phyloP scores from a whole-genome alignment of 1,140 invertebrate genomes.

The Contarinia nasturtii region DNA sequence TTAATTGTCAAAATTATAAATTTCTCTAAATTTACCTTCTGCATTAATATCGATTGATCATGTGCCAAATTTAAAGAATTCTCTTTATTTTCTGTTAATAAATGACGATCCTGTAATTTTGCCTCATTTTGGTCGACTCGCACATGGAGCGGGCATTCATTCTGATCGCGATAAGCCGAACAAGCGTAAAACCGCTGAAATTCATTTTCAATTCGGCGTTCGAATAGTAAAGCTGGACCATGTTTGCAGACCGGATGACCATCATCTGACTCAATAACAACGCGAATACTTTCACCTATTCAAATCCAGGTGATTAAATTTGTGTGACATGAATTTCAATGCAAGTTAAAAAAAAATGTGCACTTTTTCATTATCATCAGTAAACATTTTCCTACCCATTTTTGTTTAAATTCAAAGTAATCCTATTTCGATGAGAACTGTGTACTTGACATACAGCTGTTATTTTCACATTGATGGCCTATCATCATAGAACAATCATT shows the following conservation, averaged over 20 bases:
- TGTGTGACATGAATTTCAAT: no score
- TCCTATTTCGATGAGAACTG: no score
- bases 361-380: no score
- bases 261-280: slow-evolving; percentile 23
- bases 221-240: slow-evolving; percentile 53
- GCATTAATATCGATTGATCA: slow-evolving; percentile 26
- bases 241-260: slow-evolving; percentile 34
- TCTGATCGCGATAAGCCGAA: slow-evolving; percentile 55
- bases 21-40: no score
- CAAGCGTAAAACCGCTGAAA: slow-evolving; percentile 50
- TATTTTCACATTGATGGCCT: no score
- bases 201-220: slow-evolving; percentile 18
- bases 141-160: slow-evolving; percentile 47
- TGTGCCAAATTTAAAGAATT: slow-evolving; percentile 28
- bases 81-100: slow-evolving; percentile 26
- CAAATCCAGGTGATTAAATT: no score
- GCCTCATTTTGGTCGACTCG: slow-evolving; percentile 26
- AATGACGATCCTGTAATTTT: slow-evolving; percentile 27
- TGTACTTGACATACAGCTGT: no score
- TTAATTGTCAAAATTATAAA: no score
- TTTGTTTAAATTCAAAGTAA: no score
- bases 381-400: no score
- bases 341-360: no score
- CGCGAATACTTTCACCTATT: slow-evolving; percentile 4
- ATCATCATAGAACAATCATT: no score